Evolutionary conservation across 2,797 vertebrate species (phyloP), one percentile per base, ranked within the genome.

Genomic region (Eulemur mongoz): DNA sequence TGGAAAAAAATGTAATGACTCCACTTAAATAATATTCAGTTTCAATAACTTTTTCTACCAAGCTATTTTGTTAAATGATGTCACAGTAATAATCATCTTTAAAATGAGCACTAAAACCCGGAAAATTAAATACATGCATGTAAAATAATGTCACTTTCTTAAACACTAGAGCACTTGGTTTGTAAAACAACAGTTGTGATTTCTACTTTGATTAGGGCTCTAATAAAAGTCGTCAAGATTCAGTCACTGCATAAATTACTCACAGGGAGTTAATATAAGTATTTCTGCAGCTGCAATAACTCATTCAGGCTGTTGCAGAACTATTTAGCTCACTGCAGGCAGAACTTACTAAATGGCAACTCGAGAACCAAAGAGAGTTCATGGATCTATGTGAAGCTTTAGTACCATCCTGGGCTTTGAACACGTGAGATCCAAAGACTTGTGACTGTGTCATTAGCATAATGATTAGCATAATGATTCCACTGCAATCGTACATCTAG

Each of bases 11-110:
- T 23, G 52, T 61, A 80, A 91, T 63, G 59, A 48, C 27, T 54
- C 15, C 43, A 79, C 8, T 70, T 85, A 96, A 96, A 93, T 89
- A 14, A 89, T 70, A 84, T 70, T 89, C 38, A 95, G 59, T 32
- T 91, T 96, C 38, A 63, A 76, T 25, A 48, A 90, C 20, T 88
- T 76, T 50, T 48, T 50, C 45, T 92, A 63, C 50, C 48, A 85
- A 87, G 38, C 32, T 84, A 43, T 80, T 89, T 88, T 83, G 45
- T 72, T 78, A 78, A 96, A 32, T 78, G 52, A 70, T 78, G 30
- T 75, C 43, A 48, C 12, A 30, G 23, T 40, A 85, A 93, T 91
- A 91, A 70, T 88, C 52, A 30, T 67, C 76, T 78, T 54, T 69
- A 91, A 94, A 95, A 75, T 57, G 6, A 91, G n/a, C 45, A 70